phyloP scores from a whole-genome alignment of 2,113 vertebrate genomes.

The Xenopus laevis region DNA sequence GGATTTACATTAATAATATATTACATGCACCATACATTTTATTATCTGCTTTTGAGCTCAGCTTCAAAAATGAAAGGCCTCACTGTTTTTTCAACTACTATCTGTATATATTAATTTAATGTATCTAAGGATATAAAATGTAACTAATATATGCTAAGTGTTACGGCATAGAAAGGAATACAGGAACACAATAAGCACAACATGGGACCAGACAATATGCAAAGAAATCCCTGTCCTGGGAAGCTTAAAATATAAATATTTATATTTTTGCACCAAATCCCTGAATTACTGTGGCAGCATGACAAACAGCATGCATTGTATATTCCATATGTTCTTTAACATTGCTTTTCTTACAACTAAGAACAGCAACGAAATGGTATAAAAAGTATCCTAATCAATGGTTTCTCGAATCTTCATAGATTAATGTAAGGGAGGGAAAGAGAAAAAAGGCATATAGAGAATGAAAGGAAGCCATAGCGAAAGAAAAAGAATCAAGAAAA shows the following conservation, averaged over 20 bases:
- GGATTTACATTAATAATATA: background rate
- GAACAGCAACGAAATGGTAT: slow-evolving; percentile 1
- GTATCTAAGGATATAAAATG: background rate
- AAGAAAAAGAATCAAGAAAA: too few species aligned
- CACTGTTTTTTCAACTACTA: background rate
- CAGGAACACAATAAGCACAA: slow-evolving; percentile 13
- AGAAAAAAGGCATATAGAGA: too few species aligned
- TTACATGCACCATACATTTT: background rate
- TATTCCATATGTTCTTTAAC: slow-evolving; percentile 36
- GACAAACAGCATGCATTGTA: slow-evolving; percentile 27
- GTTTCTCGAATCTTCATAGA: background rate
- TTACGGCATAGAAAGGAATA: slow-evolving; percentile 20
- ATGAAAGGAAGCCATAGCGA: too few species aligned
- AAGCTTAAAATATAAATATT: slow-evolving; percentile 42
- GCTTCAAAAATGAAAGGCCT: too few species aligned
- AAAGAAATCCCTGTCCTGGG: slow-evolving; percentile 33
- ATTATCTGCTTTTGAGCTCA: too few species aligned
- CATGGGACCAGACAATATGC: slow-evolving; percentile 28
- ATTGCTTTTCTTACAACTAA: slow-evolving; percentile 1
- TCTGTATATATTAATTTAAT: background rate
- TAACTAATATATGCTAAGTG: slow-evolving; percentile 3
- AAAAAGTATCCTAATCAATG: background rate
- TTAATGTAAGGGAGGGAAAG: background rate
- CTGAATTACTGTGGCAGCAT: slow-evolving; percentile 33
- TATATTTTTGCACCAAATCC: slow-evolving; percentile 32